Evolutionary conservation across 2,888 invertebrate genomes (phyloP).

Genomic region (Yponomeuta cagnagella): DNA sequence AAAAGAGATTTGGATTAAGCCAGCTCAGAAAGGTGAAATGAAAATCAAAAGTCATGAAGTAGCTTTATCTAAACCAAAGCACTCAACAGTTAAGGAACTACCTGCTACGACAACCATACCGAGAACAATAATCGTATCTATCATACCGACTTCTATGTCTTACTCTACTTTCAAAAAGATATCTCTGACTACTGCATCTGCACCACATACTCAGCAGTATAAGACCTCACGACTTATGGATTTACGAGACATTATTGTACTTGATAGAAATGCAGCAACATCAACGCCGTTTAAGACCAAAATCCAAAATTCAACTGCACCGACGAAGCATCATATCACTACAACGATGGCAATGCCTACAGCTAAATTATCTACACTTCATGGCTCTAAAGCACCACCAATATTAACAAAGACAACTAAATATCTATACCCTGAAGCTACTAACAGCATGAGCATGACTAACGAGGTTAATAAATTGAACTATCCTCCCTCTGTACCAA

Average conservation of each 20-base stretch:
- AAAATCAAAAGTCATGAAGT: constrained; percentile 46
- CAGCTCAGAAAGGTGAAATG: constrained; percentile 69
- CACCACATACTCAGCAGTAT: constrained; percentile 33
- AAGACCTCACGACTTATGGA: constrained; percentile 19
- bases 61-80: constrained; percentile 37
- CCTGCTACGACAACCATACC: constrained; percentile 51
- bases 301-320: constrained; percentile 20
- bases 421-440: constrained; percentile 34
- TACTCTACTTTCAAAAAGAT: constrained; percentile 65
- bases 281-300: constrained; percentile 31
- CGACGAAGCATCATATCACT: constrained; percentile 23
- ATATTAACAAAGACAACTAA: constrained; percentile 26
- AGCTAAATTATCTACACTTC: not conserved
- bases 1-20: constrained; percentile 71
- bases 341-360: constrained; percentile 18
- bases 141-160: constrained; percentile 67
- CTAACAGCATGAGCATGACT: constrained; percentile 65
- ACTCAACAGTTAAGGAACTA: constrained; percentile 43
- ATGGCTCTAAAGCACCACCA: constrained; percentile 3
- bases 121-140: constrained; percentile 66
- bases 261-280: constrained; percentile 25
- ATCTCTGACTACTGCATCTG: constrained; percentile 52
- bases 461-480: constrained; percentile 38
- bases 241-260: not conserved
- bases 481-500: constrained; percentile 30